Evolutionary conservation across 2,797 vertebrate species (phyloP).

Genomic region (Apodemus agrarius): DNA sequence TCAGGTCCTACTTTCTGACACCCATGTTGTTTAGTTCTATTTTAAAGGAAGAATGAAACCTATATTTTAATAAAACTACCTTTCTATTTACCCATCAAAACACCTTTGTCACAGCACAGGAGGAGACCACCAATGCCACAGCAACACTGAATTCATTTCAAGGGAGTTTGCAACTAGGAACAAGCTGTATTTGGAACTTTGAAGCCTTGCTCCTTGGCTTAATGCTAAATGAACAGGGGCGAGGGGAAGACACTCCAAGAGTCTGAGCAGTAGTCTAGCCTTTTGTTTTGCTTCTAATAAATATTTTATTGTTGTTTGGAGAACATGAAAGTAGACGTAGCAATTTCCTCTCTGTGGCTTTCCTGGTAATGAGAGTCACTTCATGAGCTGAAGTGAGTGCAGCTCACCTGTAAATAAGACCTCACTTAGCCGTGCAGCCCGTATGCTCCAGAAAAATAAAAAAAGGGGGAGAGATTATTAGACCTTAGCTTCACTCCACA

Average conservation of each 20-base stretch:
- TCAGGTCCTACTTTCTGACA: not conserved
- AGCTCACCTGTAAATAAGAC: conserved; percentile 35
- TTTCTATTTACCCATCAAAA: conserved; percentile 31
- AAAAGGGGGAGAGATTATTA: not conserved
- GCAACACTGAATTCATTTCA: not conserved
- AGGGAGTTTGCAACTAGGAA: not conserved
- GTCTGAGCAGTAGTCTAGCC: not conserved
- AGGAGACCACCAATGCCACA: not conserved
- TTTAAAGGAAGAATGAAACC: conserved; percentile 28
- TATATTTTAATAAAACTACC: not conserved
- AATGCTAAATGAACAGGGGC: not conserved
- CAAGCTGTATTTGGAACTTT: not conserved
- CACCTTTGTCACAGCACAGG: not conserved
- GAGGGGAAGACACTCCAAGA: not conserved
- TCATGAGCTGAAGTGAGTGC: conserved; percentile 4
- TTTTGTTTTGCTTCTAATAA: conserved; percentile 58
- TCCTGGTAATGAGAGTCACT: not conserved
- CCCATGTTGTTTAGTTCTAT: not conserved
- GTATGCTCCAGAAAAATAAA: conserved; percentile 16
- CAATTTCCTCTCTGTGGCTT: conserved; percentile 41
- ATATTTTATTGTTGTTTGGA: conserved; percentile 66
- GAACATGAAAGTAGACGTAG: conserved; percentile 15
- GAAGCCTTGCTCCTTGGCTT: conserved; percentile 19
- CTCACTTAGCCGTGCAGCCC: not conserved
- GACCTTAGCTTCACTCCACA: not conserved